Conservation (phyloP, 2,113 vertebrate genomes). For the Myanophis thanlyinensis region DNA sequence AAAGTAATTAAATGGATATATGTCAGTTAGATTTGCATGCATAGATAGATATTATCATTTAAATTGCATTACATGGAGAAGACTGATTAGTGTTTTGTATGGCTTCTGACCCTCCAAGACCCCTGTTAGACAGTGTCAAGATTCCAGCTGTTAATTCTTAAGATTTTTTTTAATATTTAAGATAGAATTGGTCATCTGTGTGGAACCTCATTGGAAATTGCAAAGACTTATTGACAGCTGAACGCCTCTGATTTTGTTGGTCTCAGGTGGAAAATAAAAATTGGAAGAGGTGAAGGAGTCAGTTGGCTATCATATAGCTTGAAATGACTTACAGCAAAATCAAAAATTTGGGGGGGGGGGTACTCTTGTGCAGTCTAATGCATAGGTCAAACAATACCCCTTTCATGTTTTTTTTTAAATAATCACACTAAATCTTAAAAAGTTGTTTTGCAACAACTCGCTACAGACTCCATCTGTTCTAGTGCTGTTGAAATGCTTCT, state of each 20-base stretch:
- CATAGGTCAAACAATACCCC: not conserved
- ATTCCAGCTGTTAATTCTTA: not conserved
- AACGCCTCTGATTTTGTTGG: not conserved
- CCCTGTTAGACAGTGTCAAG: not conserved
- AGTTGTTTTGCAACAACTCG: not conserved
- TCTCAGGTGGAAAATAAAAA: not conserved
- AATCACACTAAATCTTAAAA: not conserved
- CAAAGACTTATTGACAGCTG: not conserved
- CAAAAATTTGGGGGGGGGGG: no score
- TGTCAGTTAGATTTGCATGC: not conserved
- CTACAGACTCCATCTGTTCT: not conserved
- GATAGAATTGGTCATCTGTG: not conserved
- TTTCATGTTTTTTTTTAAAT: not conserved
- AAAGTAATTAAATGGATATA: not conserved
- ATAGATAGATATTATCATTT: not conserved
- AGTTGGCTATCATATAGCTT: not conserved
- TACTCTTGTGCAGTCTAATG: not conserved
- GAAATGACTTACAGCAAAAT: not conserved
- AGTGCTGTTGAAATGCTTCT: not conserved
- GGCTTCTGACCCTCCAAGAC: not conserved
- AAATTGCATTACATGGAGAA: not conserved
- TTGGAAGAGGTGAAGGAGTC: not conserved
- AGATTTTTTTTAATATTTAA: not conserved
- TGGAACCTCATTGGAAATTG: not conserved
- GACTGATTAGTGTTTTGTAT: not conserved